phyloP scores from a whole-genome alignment of 2,888 invertebrate genomes.

The Rotaria socialis region DNA sequence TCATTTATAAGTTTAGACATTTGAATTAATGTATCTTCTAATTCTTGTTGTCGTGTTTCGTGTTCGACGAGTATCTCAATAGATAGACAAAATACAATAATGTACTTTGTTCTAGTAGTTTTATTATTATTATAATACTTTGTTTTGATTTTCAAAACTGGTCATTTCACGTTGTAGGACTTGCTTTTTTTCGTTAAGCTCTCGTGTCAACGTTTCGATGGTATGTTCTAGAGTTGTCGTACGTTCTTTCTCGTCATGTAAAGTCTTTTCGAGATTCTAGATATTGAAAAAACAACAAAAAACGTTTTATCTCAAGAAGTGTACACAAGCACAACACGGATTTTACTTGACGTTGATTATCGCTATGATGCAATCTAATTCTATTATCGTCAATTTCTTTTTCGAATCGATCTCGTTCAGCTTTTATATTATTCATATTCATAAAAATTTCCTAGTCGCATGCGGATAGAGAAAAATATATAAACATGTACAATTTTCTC shows the following conservation, averaged over 20 bases:
- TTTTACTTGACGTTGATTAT: conserved; percentile 8
- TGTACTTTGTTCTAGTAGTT: neutral
- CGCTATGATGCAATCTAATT: neutral
- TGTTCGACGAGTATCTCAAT: conserved; percentile 1
- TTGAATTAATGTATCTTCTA: neutral
- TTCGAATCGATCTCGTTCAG: neutral
- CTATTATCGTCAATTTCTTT: neutral
- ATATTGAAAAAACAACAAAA: neutral
- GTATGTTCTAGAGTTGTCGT: neutral
- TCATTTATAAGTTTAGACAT: conserved; percentile 32
- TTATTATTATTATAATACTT: neutral
- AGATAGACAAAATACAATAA: neutral
- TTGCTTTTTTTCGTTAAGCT: neutral
- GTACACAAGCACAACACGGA: neutral
- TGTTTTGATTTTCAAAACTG: neutral
- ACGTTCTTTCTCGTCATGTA: neutral
- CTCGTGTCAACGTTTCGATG: neutral
- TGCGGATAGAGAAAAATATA: neutral
- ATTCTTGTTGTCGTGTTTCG: neutral
- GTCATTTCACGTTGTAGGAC: neutral
- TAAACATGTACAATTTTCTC: neutral
- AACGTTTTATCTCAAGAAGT: neutral
- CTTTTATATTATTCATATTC: neutral
- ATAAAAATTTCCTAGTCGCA: neutral
- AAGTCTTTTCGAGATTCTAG: neutral